Evolutionary conservation across 2,113 vertebrate species (phyloP), one percentile per base, ranked within the genome.

Genomic region (Xiphophorus maculatus): DNA sequence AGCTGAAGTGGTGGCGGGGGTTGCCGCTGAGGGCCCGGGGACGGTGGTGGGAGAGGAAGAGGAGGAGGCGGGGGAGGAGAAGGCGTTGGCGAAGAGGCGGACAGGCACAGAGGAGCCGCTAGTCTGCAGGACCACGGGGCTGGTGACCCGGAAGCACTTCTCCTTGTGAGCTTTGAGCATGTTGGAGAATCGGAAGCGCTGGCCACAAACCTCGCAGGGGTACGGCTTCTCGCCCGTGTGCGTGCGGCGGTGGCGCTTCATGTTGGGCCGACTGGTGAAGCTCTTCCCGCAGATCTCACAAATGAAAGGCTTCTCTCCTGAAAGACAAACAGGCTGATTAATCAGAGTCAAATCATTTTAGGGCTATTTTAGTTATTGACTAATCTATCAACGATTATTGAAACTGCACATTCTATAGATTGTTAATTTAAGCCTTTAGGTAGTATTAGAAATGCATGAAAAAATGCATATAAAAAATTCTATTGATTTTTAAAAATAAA

Each of bases 241-340:
- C 4, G 97, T 99, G 78, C 97, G 93, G 14, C 97, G 96, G 81
- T 99, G 97, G 13, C 97, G 94, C 92, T 99, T 99, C 97, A 99
- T 98, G 93, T 99, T 99, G 79, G 97, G 97, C 68, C 97, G 97
- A 89, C 97, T 99, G 94, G 98, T 99, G 94, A 99, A 99, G 94
- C 98, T 99, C 88, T 99, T 99, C 82, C 98, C 98, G 28, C 98
- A 99, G 92, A 99, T 98, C 94, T 99, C 98, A 92, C 98, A 99
- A 90, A 98, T 98, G 90, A 98, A 98, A 28, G 98, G 98, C 93
- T 99, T 99, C 95, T 99, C 98, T 92, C 98, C 98, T 99, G 92
- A 42, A 60, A 70, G 15, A 89, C 32, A 81, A 66, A 69, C 27
- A 66, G 66, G 4, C 63, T 0, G n/a, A 81, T 40, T 29, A 11